phyloP scores from a whole-genome alignment of 2,888 invertebrate species.

The Amphimallon solstitiale region DNA sequence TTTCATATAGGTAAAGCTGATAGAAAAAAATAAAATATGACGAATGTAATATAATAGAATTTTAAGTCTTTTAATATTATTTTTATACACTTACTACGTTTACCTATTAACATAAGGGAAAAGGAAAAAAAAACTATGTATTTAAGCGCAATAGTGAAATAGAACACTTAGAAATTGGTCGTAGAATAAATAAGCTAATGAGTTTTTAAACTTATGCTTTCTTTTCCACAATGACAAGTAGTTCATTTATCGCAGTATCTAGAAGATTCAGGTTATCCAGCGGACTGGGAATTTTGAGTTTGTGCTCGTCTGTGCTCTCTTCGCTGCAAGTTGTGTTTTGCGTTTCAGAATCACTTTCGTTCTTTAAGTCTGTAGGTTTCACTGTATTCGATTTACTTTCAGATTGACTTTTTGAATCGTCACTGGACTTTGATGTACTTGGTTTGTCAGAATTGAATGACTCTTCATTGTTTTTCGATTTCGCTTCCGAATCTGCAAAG shows the following conservation, averaged over 20 bases:
- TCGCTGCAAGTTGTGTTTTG: slow-evolving; percentile 55
- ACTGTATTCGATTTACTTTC: slow-evolving; percentile 32
- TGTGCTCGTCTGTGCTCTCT: slow-evolving; percentile 52
- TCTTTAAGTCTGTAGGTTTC: slow-evolving; percentile 45
- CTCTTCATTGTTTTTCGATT: slow-evolving; percentile 26
- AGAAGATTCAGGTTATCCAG: slow-evolving; percentile 58
- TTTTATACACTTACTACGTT: slow-evolving; percentile 43
- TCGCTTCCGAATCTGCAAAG: slow-evolving; percentile 10
- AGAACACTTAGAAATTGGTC: slow-evolving; percentile 50
- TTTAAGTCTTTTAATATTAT: slow-evolving; percentile 36
- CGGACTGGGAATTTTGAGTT: slow-evolving; percentile 45
- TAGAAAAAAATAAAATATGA: slow-evolving; percentile 27
- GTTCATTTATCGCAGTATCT: slow-evolving; percentile 59
- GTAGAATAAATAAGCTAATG: slow-evolving; percentile 40
- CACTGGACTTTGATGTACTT: slow-evolving; percentile 54
- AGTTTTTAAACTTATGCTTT: slow-evolving; percentile 51
- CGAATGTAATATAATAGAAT: slow-evolving; percentile 30
- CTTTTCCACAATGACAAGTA: slow-evolving; percentile 60
- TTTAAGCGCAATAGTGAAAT: slow-evolving; percentile 40
- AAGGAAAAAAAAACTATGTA: slow-evolving; percentile 3
- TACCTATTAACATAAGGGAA: slow-evolving; percentile 37
- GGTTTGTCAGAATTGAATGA: slow-evolving; percentile 45
- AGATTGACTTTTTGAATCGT: slow-evolving; percentile 16
- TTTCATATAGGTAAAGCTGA: slow-evolving; percentile 10
- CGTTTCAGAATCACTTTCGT: slow-evolving; percentile 56